Evolutionary conservation across 2,113 vertebrate genomes (phyloP).

Genomic region (Campylomormyrus numenius): DNA sequence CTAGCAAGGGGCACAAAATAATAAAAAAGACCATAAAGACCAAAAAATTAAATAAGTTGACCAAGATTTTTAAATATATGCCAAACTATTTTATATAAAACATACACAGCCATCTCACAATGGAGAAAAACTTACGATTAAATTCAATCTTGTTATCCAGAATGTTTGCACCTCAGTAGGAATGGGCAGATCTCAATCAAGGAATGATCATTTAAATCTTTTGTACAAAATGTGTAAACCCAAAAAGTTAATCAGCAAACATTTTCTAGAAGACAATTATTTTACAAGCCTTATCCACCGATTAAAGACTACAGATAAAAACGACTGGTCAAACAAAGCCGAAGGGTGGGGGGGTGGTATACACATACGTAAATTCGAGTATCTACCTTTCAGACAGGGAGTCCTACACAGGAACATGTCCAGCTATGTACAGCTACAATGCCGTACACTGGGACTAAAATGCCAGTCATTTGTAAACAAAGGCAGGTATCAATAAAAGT

Average conservation of each 20-base stretch:
- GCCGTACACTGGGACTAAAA: neutral
- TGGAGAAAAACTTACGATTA: neutral
- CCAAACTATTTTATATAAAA: constrained; percentile 1
- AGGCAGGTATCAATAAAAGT: neutral
- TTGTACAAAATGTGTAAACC: neutral
- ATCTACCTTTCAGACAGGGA: neutral
- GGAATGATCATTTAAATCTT: constrained; percentile 5
- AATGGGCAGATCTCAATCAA: neutral
- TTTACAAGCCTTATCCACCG: neutral
- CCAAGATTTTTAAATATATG: constrained; percentile 5
- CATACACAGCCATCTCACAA: neutral
- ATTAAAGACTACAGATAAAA: neutral
- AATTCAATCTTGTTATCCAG: neutral
- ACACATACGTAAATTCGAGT: neutral
- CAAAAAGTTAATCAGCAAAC: neutral
- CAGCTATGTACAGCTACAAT: neutral
- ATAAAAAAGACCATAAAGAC: neutral
- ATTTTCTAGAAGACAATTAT: neutral
- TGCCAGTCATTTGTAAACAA: neutral
- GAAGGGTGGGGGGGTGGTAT: neutral
- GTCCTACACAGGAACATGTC: neutral
- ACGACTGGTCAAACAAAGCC: neutral
- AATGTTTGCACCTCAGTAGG: constrained; percentile 1
- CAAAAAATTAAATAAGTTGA: constrained; percentile 5
- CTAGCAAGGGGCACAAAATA: constrained; percentile 16